Conservation (phyloP, 2,888 invertebrate genomes). For the Tetragonisca angustula region DNA sequence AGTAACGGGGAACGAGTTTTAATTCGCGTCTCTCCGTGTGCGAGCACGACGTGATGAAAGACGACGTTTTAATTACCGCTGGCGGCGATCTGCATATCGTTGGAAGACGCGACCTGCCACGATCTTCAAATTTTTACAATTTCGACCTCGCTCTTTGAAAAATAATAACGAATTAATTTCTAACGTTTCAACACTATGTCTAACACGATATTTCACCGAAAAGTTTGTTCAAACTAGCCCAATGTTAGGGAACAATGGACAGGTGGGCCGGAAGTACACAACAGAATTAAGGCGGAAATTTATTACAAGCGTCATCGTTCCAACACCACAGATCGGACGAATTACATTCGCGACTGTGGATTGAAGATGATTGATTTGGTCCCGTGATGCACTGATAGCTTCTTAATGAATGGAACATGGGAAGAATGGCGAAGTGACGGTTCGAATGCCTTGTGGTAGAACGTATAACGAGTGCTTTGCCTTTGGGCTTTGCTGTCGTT, state of each 20-base stretch:
- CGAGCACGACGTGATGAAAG: constrained; percentile 7
- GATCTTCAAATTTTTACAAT: too few relatives aligned
- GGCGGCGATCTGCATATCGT: constrained; percentile 28
- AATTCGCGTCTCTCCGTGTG: background rate
- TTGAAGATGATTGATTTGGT: background rate
- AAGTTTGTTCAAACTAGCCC: too few relatives aligned
- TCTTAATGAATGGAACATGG: background rate
- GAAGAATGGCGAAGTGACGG: background rate
- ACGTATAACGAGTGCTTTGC: background rate
- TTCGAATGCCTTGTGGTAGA: background rate
- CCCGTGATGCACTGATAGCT: background rate
- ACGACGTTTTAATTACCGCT: constrained; percentile 45
- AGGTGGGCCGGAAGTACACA: too few relatives aligned
- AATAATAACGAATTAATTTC: too few relatives aligned
- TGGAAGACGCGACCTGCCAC: background rate
- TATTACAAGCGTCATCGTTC: too few relatives aligned
- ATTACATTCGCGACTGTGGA: background rate
- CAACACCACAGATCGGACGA: too few relatives aligned
- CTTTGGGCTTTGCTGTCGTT: background rate
- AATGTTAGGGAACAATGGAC: too few relatives aligned
- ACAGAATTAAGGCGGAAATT: too few relatives aligned
- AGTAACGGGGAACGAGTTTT: constrained; percentile 17
- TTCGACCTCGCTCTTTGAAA: too few relatives aligned
- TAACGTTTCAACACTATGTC: too few relatives aligned
- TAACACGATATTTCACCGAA: too few relatives aligned